These are phyloP conservation scores for Sphenodon punctatus DNA, from an alignment of 2,797 vertebrate species.

Conservation along the genomic window DNA sequence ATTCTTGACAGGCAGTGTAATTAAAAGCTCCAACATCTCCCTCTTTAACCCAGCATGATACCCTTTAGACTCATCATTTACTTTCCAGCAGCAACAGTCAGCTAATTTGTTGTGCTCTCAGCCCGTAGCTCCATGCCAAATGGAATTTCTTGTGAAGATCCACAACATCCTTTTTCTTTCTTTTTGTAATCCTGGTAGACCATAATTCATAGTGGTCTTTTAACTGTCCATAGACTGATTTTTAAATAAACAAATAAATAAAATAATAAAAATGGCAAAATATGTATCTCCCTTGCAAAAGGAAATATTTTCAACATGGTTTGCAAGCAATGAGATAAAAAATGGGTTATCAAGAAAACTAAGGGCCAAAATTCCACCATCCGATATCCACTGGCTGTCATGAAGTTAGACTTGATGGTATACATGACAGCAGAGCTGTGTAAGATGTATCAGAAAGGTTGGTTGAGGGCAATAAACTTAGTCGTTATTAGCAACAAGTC, in stretches of 20 bases:
- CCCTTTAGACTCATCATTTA: background rate
- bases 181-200: background rate
- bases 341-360: background rate
- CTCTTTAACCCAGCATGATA: background rate
- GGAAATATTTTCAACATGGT: background rate
- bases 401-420: background rate
- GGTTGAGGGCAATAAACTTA: conserved; percentile 1
- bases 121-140: conserved; percentile 35
- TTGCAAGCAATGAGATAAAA: background rate
- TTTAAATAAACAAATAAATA: background rate
- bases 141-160: conserved; percentile 38
- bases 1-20: background rate
- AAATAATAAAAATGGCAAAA: background rate
- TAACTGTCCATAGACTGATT: background rate
- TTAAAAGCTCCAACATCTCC: background rate
- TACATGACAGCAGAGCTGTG: background rate
- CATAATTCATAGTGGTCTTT: background rate
- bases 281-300: background rate
- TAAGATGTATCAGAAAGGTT: background rate
- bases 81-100: conserved; percentile 21
- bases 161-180: conserved; percentile 7
- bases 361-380: conserved; percentile 1
- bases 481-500: background rate
- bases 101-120: conserved; percentile 49
- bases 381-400: background rate